phyloP scores from a whole-genome alignment of 1,140 invertebrate genomes.

The Ceratosolen solmsi region DNA sequence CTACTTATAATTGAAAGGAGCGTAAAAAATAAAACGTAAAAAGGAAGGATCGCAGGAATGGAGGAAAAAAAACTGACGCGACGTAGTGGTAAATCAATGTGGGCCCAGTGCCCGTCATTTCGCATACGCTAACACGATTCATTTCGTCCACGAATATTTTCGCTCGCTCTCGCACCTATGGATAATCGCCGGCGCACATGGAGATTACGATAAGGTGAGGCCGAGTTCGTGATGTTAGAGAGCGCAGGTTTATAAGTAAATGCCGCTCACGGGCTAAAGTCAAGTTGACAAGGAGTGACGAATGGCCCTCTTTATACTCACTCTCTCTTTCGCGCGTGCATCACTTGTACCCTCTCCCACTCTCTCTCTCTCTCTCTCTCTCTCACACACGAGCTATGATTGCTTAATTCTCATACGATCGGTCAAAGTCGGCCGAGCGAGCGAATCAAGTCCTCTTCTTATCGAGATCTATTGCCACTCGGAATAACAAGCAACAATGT shows the following conservation, averaged over 20 bases:
- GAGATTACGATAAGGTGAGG: constrained; percentile 61
- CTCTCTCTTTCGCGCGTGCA: constrained; percentile 27
- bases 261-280: constrained; percentile 64
- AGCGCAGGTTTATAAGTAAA: constrained; percentile 50
- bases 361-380: constrained; percentile 46
- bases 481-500: constrained; percentile 68
- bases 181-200: constrained; percentile 35
- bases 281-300: constrained; percentile 66
- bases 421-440: constrained; percentile 60
- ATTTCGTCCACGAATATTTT: constrained; percentile 34
- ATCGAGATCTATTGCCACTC: constrained; percentile 66
- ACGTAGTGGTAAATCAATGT: constrained; percentile 43
- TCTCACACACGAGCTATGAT: constrained; percentile 60
- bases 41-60: neutral
- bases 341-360: constrained; percentile 30
- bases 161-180: constrained; percentile 26
- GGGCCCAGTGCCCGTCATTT: constrained; percentile 30
- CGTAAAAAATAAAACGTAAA: constrained; percentile 32
- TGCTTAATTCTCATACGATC: constrained; percentile 70
- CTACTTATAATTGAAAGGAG: constrained; percentile 47
- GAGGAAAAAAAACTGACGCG: neutral
- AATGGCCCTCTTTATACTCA: constrained; percentile 60
- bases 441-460: constrained; percentile 59
- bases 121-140: constrained; percentile 40
- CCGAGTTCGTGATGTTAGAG: constrained; percentile 36